phyloP scores from a whole-genome alignment of 2,888 invertebrate species.

The Aspidiotus rigidus region DNA sequence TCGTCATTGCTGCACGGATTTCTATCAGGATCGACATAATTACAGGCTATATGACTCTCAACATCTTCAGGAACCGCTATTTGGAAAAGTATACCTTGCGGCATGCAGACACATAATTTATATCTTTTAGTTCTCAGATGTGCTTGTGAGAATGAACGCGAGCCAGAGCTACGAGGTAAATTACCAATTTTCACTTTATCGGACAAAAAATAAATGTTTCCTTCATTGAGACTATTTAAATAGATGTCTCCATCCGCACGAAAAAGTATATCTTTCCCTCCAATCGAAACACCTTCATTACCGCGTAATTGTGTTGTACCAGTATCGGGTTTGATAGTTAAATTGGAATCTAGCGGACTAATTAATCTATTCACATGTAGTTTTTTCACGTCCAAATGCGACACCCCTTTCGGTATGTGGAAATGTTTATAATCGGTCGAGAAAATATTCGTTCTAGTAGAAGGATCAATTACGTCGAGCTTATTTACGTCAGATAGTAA shows the following conservation, averaged over 20 bases:
- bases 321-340: constrained; percentile 59
- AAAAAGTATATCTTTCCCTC: constrained; percentile 69
- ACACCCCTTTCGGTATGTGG: constrained; percentile 57
- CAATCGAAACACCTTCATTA: constrained; percentile 47
- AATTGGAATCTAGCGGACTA: constrained; percentile 60
- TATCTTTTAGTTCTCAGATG: constrained; percentile 51
- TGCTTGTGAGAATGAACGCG: constrained; percentile 39
- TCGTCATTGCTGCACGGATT: constrained; percentile 36
- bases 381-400: constrained; percentile 42
- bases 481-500: constrained; percentile 49
- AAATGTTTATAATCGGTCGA: constrained; percentile 65
- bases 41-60: constrained; percentile 38
- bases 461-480: constrained; percentile 60
- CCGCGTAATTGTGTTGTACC: constrained; percentile 40
- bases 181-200: constrained; percentile 58
- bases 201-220: constrained; percentile 55
- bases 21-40: constrained; percentile 37
- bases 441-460: constrained; percentile 53
- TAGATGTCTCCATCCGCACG: constrained; percentile 69
- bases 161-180: not conserved
- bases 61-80: constrained; percentile 58
- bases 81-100: constrained; percentile 71
- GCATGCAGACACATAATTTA: constrained; percentile 85
- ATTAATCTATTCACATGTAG: constrained; percentile 62
- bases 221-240: constrained; percentile 66